Evolutionary conservation across 2,888 invertebrate genomes (phyloP).

Genomic region (Deladenus siricidicola): DNA sequence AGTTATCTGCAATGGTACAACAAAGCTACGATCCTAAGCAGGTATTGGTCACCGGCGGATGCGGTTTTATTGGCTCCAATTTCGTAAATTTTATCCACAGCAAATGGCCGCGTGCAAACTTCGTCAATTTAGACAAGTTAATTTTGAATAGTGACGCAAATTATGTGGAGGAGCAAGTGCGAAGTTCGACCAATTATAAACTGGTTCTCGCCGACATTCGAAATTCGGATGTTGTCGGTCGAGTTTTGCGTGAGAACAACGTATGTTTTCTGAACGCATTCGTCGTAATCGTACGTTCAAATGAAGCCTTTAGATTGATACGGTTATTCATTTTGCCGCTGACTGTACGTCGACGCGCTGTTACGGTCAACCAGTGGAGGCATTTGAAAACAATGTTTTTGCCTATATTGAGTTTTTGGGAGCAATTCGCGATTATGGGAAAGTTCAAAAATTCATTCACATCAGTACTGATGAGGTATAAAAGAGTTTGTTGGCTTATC

Average conservation of each 20-base stretch:
- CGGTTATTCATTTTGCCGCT: slow-evolving; percentile 50
- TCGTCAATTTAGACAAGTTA: slow-evolving; percentile 41
- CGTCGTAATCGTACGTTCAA: not conserved
- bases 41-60: slow-evolving; percentile 50
- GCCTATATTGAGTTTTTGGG: slow-evolving; percentile 47
- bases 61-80: slow-evolving; percentile 53
- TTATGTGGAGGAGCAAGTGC: slow-evolving; percentile 36
- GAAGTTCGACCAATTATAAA: slow-evolving; percentile 41
- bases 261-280: slow-evolving; percentile 16
- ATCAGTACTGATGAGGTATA: slow-evolving; percentile 49
- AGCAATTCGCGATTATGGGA: slow-evolving; percentile 38
- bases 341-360: slow-evolving; percentile 52
- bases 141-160: slow-evolving; percentile 46
- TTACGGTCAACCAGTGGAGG: slow-evolving; percentile 45
- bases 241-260: slow-evolving; percentile 36
- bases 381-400: slow-evolving; percentile 49
- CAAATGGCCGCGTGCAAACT: slow-evolving; percentile 43
- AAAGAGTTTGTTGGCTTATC: not conserved
- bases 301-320: slow-evolving; percentile 40
- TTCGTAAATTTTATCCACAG: slow-evolving; percentile 45
- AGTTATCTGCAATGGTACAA: no score
- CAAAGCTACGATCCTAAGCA: slow-evolving; percentile 26
- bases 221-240: slow-evolving; percentile 36
- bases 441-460: slow-evolving; percentile 43
- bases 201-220: slow-evolving; percentile 45